Evolutionary conservation across 2,888 invertebrate species (phyloP), one percentile per base, ranked within the genome.

Genomic region (Lasioglossum marginatum): DNA sequence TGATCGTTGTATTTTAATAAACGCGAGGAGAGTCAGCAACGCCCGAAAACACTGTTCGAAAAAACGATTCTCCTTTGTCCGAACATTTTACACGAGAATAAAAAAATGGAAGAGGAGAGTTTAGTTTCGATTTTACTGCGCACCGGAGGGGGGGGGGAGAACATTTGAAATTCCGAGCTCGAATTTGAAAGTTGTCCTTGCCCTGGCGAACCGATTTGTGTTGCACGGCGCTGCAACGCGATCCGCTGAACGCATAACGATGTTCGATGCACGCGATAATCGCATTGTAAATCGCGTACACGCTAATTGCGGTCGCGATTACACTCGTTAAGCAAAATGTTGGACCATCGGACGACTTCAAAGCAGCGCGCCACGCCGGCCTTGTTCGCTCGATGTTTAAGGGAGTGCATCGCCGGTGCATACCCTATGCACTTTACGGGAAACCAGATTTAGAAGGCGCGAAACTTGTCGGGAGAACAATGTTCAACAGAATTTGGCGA

Each of bases 171-270:
- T 72, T 72, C 72, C 45, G n/a, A 72, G 45, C 40, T 31, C 19
- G 48, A 72, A 72, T 72, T 72, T 72, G 72, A 48, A 72, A 72
- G 45, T 72, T 72, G 72, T 72, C 72, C 72, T 72, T 34, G 72
- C 48, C 27, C 34, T 8, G 34, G 23, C 37, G 37, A 37, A 23
- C 10, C 68, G 37, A 37, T 68, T 34, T 23, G 37, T 68, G 14
- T 60, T 31, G 27, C 60, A 12, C 60, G 60, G 4, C 60, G 23
- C 52, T 52, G 52, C 52, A 23, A 52, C 23, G 19, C 14, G 31
- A 63, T 27, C 4, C 60, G 63, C 12, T 60, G 27, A 27, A 27
- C 27, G 60, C 60, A 27, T 60, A 60, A 27, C 52, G 52, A 52
- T n/a, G 52, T 8, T n/a, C 52, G 23, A 52, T 10, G 10, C 52